Conservation (phyloP, 2,888 invertebrate genomes). For the Seira musarum region DNA sequence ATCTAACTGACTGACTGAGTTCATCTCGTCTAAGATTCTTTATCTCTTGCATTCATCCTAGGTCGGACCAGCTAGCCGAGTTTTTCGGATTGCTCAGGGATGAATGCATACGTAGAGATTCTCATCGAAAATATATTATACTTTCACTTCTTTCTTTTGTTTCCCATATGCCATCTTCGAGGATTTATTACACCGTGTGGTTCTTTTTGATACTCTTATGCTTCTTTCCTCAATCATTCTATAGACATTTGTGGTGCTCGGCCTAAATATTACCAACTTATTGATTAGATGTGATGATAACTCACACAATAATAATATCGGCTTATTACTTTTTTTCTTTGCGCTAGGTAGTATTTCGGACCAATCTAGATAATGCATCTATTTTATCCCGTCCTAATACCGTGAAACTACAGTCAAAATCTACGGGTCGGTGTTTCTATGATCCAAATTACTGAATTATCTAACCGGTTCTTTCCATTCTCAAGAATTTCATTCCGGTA, state of each 20-base stretch:
- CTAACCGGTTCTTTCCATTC: no score
- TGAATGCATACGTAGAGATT: not conserved
- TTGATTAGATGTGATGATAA: conserved; percentile 6
- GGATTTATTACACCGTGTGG: conserved; percentile 1
- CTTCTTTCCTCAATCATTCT: not conserved
- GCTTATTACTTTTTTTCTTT: not conserved
- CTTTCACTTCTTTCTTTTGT: not conserved
- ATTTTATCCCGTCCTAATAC: no score
- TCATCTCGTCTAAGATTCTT: not conserved
- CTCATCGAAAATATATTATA: not conserved
- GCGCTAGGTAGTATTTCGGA: not conserved
- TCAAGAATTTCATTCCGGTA: no score
- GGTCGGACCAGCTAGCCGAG: not conserved
- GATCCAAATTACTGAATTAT: no score
- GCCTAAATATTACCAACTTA: conserved; percentile 1
- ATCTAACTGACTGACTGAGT: not conserved
- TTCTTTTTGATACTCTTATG: not conserved
- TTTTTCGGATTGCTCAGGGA: not conserved
- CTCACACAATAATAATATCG: not conserved
- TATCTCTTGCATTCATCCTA: not conserved
- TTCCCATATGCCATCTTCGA: conserved; percentile 11
- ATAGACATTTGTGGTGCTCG: not conserved
- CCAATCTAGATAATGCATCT: conserved; percentile 11
- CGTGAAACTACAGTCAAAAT: no score
- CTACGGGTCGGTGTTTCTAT: no score